Evolutionary conservation across 2,113 vertebrate species (phyloP).

Genomic region (Amblyornis subalaris): DNA sequence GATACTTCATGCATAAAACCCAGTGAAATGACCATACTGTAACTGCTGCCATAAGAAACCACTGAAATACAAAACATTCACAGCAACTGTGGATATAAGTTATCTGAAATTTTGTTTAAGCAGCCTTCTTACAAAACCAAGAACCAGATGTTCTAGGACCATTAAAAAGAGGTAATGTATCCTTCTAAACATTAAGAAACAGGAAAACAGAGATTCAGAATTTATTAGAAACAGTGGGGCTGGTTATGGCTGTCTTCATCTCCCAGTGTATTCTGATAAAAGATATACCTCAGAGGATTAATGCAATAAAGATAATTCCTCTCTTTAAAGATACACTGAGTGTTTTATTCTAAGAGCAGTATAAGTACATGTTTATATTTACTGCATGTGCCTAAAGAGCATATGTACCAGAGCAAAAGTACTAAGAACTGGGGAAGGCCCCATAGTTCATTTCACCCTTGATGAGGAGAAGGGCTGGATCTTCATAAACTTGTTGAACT

Average conservation of each 20-base stretch:
- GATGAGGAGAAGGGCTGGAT: neutral
- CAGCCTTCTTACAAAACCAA: neutral
- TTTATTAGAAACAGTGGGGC: neutral
- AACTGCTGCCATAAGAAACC: neutral
- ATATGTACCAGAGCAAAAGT: neutral
- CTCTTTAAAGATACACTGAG: neutral
- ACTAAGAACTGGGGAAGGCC: accelerated
- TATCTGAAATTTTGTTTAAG: neutral
- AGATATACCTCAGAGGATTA: neutral
- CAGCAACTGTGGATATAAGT: neutral
- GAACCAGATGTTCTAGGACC: neutral
- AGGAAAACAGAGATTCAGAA: neutral
- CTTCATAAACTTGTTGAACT: neutral
- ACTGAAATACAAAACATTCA: neutral
- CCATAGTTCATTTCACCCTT: neutral
- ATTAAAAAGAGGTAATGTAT: neutral
- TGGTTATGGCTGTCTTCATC: neutral
- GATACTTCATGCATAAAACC: neutral
- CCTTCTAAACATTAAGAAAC: neutral
- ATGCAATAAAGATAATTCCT: neutral
- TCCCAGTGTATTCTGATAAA: neutral
- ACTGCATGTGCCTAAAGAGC: neutral
- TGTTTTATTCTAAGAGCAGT: neutral
- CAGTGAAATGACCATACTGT: neutral
- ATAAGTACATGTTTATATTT: neutral